Evolutionary conservation across 1,140 invertebrate genomes (phyloP).

Genomic region (Drosophila parabipectinata): DNA sequence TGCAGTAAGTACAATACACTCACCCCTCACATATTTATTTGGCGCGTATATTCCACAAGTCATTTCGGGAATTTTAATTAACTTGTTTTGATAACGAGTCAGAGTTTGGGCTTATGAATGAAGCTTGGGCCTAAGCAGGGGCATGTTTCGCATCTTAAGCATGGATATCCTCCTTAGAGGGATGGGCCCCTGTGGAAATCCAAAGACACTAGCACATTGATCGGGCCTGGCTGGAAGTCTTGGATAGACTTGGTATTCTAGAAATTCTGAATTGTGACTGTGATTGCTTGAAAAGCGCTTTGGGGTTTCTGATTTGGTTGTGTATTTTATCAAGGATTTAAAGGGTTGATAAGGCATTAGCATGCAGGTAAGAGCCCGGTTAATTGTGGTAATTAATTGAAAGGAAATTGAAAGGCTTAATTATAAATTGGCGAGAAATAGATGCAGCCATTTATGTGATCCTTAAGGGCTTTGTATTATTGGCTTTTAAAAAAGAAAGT

Average conservation of each 20-base stretch:
- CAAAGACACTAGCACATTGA: background rate
- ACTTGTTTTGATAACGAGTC: slow-evolving; percentile 61
- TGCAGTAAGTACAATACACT: slow-evolving; percentile 41
- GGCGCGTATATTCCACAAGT: slow-evolving; percentile 47
- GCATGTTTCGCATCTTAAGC: slow-evolving; percentile 38
- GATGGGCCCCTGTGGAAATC: slow-evolving; percentile 3
- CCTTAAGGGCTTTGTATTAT: no score
- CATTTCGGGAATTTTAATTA: slow-evolving; percentile 76
- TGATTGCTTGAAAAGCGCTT: background rate
- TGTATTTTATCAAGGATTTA: background rate
- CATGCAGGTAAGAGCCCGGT: background rate
- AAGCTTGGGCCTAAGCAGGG: background rate
- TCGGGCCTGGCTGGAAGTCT: background rate
- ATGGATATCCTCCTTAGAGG: background rate
- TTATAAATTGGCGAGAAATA: background rate
- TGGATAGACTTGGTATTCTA: background rate
- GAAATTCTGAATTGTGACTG: background rate
- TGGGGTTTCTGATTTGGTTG: background rate
- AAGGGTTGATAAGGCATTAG: background rate
- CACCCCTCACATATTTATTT: slow-evolving; percentile 12
- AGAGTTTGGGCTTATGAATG: slow-evolving; percentile 28
- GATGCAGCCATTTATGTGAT: no score
- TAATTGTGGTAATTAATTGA: background rate
- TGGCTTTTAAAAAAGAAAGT: no score
- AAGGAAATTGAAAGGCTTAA: background rate